A percentile compares a stretch with the other conserved stretches of the same genome.
Evolutionary conservation across 2,113 vertebrate genomes (phyloP).

Genomic region (Nothobranchius kuhntae): DNA sequence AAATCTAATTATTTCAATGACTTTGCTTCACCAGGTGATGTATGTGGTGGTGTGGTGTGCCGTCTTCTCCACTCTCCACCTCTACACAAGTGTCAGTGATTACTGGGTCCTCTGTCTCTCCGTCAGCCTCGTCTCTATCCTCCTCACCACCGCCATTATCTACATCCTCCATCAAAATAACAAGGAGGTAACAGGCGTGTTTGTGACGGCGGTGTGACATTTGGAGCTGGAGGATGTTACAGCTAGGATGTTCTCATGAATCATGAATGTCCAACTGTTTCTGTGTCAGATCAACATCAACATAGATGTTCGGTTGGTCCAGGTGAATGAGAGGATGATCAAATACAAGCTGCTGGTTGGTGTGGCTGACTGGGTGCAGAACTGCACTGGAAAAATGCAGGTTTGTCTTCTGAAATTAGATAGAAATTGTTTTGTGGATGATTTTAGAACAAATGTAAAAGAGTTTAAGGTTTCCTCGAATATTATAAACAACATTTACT

Average conservation of each 20-base stretch:
- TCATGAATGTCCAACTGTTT: neutral
- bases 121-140: slow-evolving; percentile 72
- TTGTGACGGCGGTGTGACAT: too few relatives aligned
- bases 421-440: neutral
- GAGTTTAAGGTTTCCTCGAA: too few relatives aligned
- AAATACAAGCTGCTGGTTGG: slow-evolving; percentile 74
- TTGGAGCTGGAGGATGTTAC: too few relatives aligned
- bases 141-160: slow-evolving; percentile 74
- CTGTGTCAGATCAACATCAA: slow-evolving; percentile 78
- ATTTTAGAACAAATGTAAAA: too few relatives aligned
- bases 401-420: slow-evolving; percentile 39
- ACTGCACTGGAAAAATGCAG: slow-evolving; percentile 75
- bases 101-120: slow-evolving; percentile 79
- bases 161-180: slow-evolving; percentile 72
- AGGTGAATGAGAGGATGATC: slow-evolving; percentile 77
- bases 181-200: slow-evolving; percentile 59
- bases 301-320: slow-evolving; percentile 76
- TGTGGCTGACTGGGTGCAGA: slow-evolving; percentile 76
- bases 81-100: slow-evolving; percentile 60
- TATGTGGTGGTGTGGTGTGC: slow-evolving; percentile 81
- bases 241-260: too few relatives aligned
- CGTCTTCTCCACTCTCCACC: slow-evolving; percentile 76
- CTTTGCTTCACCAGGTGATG: slow-evolving; percentile 63
- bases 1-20: neutral
- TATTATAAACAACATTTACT: too few relatives aligned